Percentiles rank a stretch among this genome's conserved stretches.
Conservation (phyloP, 2,113 vertebrate species). For the Anoplopoma fimbria region DNA sequence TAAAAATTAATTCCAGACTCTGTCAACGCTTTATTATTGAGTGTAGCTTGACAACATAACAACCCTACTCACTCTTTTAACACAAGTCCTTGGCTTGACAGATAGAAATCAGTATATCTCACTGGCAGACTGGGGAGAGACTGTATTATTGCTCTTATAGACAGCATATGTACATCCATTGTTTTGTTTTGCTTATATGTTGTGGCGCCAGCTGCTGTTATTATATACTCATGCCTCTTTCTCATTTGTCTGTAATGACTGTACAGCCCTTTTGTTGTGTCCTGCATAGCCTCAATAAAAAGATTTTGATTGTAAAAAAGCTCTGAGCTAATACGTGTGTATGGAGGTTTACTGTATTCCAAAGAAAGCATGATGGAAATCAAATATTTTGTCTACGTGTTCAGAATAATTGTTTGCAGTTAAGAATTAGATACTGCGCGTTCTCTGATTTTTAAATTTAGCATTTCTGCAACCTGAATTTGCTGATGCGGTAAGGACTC, state of each 20-base stretch:
- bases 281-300: background rate
- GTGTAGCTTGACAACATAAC: no score
- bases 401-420: background rate
- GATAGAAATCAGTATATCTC: no score
- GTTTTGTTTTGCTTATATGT: background rate
- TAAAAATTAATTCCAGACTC: no score
- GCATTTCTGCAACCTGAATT: background rate
- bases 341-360: background rate
- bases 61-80: no score
- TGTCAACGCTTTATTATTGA: no score
- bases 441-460: background rate
- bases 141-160: no score
- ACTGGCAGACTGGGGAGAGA: no score
- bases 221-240: background rate
- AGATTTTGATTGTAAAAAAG: background rate
- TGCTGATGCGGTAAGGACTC: background rate
- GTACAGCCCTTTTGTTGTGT: background rate
- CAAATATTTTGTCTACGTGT: slow-evolving; percentile 7
- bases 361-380: background rate
- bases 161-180: no score
- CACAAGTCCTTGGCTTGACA: no score
- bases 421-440: background rate
- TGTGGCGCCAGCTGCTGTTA: background rate
- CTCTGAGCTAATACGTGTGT: background rate
- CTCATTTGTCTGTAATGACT: background rate